Evolutionary conservation across 2,113 vertebrate genomes (phyloP), one percentile per base, ranked within the genome.

Genomic region (Caranx ignobilis): DNA sequence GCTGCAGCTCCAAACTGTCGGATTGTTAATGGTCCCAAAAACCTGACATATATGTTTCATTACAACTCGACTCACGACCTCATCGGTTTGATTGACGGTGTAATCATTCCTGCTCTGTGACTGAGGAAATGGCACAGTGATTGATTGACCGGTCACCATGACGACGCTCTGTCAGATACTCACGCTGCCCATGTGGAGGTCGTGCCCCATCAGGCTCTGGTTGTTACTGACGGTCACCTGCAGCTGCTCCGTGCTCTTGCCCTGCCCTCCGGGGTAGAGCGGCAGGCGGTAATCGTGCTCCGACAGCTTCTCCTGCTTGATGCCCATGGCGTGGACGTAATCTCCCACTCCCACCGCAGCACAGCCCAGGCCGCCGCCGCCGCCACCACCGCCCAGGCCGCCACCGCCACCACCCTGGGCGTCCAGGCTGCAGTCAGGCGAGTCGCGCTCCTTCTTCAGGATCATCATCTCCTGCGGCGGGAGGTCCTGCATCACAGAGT

Each of bases 251-350:
- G 94, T 79, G 71, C 90, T 85, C 75, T 96, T 89, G 65, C 95
- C 95, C 26, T 95, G 93, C 2, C 88, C 81, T 73, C 94, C 96
- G 0, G 94, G 89, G 88, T 97, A 82, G 34, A 95, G 85, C 10
- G 95, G 94, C 82, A 95, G 82, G 41, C 94, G 95, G 70, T 96
- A 96, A 77, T 96, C 97, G n/a, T 98, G 97, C 83, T 98, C 97
- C 0, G 96, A 95, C 60, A 97, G 91, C 50, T 98, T 98, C 93
- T 99, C 97, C 85, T 98, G 97, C 83, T 99, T 99, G 95, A 98
- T 97, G 88, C 96, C 96, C 82, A 97, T 90, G 45, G 96, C 84
- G 90, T 97, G 97, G 87, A 97, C 89, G 63, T 97, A 98, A 90
- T 94, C 93, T 7, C 90, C 94, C 13, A 83, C 61, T 10, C 83